Evolutionary conservation across 1,140 invertebrate genomes (phyloP).

Genomic region (Portunus trituberculatus): DNA sequence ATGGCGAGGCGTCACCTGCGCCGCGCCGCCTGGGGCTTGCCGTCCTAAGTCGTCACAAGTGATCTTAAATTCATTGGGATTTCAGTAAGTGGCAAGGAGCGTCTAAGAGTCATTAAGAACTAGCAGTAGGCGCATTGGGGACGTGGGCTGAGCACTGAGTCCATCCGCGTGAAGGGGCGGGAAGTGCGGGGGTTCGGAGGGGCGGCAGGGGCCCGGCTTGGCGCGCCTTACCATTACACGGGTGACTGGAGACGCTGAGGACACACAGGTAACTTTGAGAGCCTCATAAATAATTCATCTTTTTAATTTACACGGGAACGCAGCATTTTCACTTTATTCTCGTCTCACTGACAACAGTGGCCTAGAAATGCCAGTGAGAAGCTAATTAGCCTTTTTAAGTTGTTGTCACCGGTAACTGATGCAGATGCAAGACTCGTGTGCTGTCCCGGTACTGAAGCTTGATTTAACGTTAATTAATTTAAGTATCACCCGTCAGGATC

Average conservation of each 20-base stretch:
- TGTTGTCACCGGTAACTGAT: background rate
- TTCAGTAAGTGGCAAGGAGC: conserved; percentile 10
- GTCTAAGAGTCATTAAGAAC: conserved; percentile 22
- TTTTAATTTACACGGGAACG: background rate
- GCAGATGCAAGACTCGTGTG: background rate
- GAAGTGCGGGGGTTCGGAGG: background rate
- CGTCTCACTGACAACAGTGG: background rate
- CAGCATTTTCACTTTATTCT: background rate
- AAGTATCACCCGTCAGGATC: background rate
- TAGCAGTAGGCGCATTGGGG: background rate
- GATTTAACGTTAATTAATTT: background rate
- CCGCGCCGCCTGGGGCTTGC: background rate
- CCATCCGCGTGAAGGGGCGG: background rate
- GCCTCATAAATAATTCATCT: background rate
- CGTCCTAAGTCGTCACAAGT: conserved; percentile 25
- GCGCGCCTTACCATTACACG: background rate
- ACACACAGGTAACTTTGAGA: background rate
- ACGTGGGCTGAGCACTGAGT: background rate
- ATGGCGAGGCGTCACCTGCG: background rate
- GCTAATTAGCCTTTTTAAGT: background rate
- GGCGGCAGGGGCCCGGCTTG: background rate
- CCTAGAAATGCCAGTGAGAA: background rate
- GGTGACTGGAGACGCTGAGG: conserved; percentile 16
- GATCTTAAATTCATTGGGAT: background rate
- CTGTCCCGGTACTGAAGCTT: background rate